These are phyloP conservation scores for Erpornis zantholeuca DNA, from an alignment of 2,113 vertebrate genomes.

Conservation along the genomic window DNA sequence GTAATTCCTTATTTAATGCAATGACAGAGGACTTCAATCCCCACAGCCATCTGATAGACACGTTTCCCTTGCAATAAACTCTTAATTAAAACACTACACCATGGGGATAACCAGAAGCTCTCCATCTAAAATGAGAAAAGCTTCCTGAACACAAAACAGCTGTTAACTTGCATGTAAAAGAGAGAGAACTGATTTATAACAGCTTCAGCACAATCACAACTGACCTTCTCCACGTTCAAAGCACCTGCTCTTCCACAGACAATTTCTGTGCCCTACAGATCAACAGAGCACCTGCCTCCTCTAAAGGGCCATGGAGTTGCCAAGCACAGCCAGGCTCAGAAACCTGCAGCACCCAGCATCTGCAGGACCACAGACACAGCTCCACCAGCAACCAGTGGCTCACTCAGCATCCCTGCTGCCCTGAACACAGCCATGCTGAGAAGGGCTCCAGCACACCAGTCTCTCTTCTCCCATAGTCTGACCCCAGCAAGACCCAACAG, in stretches of 20 bases:
- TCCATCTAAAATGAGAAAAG: not conserved
- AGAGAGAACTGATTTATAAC: not conserved
- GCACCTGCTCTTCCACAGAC: not conserved
- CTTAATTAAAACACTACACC: not conserved
- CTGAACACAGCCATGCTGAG: not conserved
- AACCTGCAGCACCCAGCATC: not conserved
- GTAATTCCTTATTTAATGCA: not conserved
- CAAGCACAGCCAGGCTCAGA: not conserved
- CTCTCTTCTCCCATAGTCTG: not conserved
- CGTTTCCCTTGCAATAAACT: not conserved
- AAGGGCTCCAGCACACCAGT: not conserved
- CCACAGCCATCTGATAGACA: not conserved
- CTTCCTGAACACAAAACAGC: not conserved
- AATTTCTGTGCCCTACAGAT: not conserved
- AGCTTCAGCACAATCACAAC: not conserved
- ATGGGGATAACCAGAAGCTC: not conserved
- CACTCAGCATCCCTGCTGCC: not conserved
- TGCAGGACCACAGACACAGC: fast-evolving
- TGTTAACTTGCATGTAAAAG: not conserved
- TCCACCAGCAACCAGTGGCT: not conserved
- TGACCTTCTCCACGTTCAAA: not conserved
- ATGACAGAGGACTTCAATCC: not conserved
- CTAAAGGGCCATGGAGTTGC: not conserved
- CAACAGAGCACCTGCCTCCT: not conserved
- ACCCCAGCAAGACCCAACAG: not conserved